Conservation (phyloP, 2,113 vertebrate species). For the Rhinopomastus cyanomelas region DNA sequence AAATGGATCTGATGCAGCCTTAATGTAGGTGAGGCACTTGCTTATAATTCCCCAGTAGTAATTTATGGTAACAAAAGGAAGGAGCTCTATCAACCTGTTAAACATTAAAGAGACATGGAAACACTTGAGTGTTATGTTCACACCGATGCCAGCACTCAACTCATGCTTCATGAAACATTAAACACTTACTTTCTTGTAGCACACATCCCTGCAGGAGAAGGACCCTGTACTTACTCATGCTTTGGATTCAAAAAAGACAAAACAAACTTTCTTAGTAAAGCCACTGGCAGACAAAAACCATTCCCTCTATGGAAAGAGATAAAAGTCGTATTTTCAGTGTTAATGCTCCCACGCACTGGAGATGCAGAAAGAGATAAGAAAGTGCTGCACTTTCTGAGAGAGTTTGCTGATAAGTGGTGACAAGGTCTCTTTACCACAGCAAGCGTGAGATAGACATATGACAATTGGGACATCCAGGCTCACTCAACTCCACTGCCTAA, state of each 20-base stretch:
- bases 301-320: not conserved
- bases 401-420: not conserved
- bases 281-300: not conserved
- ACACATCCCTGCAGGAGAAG: not conserved
- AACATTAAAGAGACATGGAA: conserved; percentile 53
- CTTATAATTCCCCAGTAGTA: conserved; percentile 78
- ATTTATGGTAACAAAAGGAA: conserved; percentile 76
- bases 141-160: not conserved
- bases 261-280: not conserved
- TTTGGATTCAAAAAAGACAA: not conserved
- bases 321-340: not conserved
- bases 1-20: conserved; percentile 79
- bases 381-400: not conserved
- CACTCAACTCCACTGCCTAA: not conserved
- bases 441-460: not conserved
- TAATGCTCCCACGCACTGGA: not conserved
- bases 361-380: not conserved
- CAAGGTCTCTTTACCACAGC: not conserved
- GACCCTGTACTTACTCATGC: not conserved
- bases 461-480: not conserved
- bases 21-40: conserved; percentile 81
- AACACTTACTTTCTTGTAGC: conserved; percentile 2
- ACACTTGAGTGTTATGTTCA: not conserved
- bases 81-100: conserved; percentile 79
- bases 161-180: conserved; percentile 40